Conservation (phyloP, 2,888 invertebrate genomes). For the Clostera curtula region DNA sequence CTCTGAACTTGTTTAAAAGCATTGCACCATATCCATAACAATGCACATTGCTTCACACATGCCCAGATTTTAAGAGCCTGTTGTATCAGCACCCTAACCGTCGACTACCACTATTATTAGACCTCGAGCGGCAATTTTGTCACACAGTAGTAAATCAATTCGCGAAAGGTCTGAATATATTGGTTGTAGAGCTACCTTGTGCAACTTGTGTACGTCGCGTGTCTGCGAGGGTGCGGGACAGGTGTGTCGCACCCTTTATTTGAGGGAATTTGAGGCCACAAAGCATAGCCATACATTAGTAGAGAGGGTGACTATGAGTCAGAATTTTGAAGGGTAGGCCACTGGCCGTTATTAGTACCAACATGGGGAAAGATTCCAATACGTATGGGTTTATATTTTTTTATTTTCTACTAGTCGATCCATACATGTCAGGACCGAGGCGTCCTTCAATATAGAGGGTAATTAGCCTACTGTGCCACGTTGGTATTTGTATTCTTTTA, state of each 20-base stretch:
- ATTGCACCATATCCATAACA: conserved; percentile 54
- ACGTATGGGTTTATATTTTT: too few species aligned
- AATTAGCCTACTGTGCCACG: too few species aligned
- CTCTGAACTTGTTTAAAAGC: conserved; percentile 28
- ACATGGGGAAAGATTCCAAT: too few species aligned
- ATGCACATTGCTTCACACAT: conserved; percentile 57
- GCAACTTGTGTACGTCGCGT: conserved; percentile 60
- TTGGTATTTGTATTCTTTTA: too few species aligned
- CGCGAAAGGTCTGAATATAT: conserved; percentile 32
- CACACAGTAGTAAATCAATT: conserved; percentile 1
- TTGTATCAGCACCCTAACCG: conserved; percentile 41
- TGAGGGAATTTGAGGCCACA: conserved; percentile 59
- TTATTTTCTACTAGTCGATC: too few species aligned
- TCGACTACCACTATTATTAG: conserved; percentile 28
- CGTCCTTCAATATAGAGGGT: too few species aligned
- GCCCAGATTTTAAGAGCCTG: conserved; percentile 46
- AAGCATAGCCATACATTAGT: conserved; percentile 54
- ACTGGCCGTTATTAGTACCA: too few species aligned
- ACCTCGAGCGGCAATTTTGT: conserved; percentile 12
- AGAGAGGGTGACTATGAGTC: conserved; percentile 41
- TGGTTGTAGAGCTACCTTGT: conserved; percentile 38
- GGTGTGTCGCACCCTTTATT: conserved; percentile 67
- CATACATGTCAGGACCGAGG: too few species aligned
- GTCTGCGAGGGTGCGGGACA: conserved; percentile 66
- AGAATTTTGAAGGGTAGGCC: too few species aligned